Evolutionary conservation across 2,113 vertebrate species (phyloP), one percentile per base, ranked within the genome.

Genomic region (Piaya cayana): DNA sequence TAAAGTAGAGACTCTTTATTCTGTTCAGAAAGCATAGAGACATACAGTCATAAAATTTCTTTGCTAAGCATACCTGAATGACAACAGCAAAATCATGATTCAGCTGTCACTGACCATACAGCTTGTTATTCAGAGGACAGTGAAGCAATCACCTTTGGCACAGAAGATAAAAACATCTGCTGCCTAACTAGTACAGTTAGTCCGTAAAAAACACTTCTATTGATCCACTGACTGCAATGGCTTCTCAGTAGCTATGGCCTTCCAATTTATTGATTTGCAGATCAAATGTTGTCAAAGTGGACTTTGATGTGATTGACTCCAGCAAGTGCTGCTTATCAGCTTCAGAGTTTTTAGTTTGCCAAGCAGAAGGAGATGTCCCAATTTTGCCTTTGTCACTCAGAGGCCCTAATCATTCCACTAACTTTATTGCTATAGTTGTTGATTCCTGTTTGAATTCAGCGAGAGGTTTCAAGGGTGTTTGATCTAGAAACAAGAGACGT

Each of bases 211-310:
- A 21, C 11, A 22, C n/a, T 52, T 68, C 65, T 50, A 26, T 29
- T 93, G 64, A 87, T 78, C 49, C 77, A 64, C 18, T 29, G 50
- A 34, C 30, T 82, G 25, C 16, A 49, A 52, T 26, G 42, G 71
- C 55, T 82, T 77, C 84, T 77, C 39, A 82, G 63, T 37, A 23
- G 4, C 58, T 91, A 59, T 3, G 3, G 70, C 74, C 53, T 89
- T 86, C 29, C 13, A 59, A 83, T 26, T n/a, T 82, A 97, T 37
- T 81, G 88, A 94, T 95, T 72, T 77, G 42, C 64, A 87, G 87
- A 64, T 23, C 42, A 91, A 82, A 90, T 29, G n/a, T 82, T 93
- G 86, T 69, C 86, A 77, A 67, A 79, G 26, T 15, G 32, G 86
- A 47, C 26, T 52, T 83, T 82, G 25, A 58, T 59, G 74, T 18